Percentiles rank a stretch among this genome's conserved stretches.
Conservation (phyloP, 2,113 vertebrate genomes). For the Grammomys surdaster region DNA sequence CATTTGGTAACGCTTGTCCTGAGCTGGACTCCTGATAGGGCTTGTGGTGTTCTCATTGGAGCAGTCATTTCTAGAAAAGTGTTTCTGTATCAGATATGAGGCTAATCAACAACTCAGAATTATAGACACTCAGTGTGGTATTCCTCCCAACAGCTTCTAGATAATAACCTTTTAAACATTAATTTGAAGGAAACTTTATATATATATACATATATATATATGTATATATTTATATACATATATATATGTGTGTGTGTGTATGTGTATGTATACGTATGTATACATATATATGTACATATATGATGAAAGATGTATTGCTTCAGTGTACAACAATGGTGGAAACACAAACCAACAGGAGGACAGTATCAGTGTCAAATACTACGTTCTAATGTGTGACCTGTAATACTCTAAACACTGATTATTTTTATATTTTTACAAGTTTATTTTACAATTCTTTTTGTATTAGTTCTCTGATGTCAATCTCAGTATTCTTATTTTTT, state of each 20-base stretch:
- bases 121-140: not conserved
- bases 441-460: not conserved
- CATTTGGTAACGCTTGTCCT: slow-evolving; percentile 11
- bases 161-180: not conserved
- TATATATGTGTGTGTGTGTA: not conserved
- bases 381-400: not conserved
- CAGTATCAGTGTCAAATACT: not conserved
- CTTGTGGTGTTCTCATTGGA: not conserved
- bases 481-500: not conserved
- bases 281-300: not conserved
- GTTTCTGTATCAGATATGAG: not conserved
- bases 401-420: not conserved
- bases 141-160: slow-evolving; percentile 9
- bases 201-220: not conserved
- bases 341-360: not conserved
- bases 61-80: slow-evolving; percentile 1
- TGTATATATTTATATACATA: not conserved
- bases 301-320: not conserved
- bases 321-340: not conserved
- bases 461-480: not conserved
- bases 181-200: not conserved
- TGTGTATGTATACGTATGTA: no score
- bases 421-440: not conserved
- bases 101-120: slow-evolving; percentile 4
- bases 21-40: not conserved